Evolutionary conservation across 2,888 invertebrate species (phyloP).

Genomic region (Frankliniella intonsa): DNA sequence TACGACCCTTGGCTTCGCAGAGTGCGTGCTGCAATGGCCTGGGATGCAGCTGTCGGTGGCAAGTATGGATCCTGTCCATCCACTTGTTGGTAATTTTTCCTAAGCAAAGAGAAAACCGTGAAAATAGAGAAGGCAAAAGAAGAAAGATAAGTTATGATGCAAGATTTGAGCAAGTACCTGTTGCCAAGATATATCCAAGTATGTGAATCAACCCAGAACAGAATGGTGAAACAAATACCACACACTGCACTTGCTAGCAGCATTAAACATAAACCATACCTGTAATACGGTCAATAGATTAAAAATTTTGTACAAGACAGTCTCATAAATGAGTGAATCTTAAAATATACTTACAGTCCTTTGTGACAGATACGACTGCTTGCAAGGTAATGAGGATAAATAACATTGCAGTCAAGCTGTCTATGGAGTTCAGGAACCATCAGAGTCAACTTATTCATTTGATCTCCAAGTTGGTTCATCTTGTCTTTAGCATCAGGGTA

Average conservation of each 20-base stretch:
- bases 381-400: constrained; percentile 3
- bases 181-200: constrained; percentile 96
- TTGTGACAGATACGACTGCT: constrained; percentile 4
- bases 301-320: too few relatives aligned
- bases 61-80: constrained; percentile 81
- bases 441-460: not conserved
- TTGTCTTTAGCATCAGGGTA: constrained; percentile 2
- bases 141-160: not conserved
- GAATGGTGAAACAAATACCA: constrained; percentile 82
- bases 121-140: not conserved
- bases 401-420: constrained; percentile 2
- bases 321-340: not conserved
- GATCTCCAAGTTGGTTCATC: not conserved
- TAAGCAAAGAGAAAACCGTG: constrained; percentile 42
- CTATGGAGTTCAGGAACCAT: constrained; percentile 5
- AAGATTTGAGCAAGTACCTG: constrained; percentile 56
- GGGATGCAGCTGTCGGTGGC: constrained; percentile 53
- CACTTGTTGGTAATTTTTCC: constrained; percentile 73
- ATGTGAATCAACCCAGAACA: constrained; percentile 92
- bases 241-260: constrained; percentile 79
- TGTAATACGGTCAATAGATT: constrained; percentile 39
- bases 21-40: constrained; percentile 59
- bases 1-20: constrained; percentile 68
- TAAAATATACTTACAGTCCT: not conserved
- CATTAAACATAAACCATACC: constrained; percentile 74